Conservation (phyloP, 2,888 invertebrate genomes). For the Chaitophorus viminalis region DNA sequence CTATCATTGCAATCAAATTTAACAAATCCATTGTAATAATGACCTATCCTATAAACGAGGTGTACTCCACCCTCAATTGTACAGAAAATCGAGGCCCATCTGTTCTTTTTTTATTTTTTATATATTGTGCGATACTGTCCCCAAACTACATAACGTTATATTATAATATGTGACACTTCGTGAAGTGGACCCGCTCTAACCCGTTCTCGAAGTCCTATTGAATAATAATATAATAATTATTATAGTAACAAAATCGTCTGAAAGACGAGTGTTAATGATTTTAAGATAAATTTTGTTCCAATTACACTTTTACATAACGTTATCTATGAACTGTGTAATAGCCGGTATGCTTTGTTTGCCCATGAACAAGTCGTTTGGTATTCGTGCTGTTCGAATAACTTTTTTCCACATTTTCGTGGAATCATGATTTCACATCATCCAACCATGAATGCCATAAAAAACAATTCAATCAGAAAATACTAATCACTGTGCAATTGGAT, state of each 20-base stretch:
- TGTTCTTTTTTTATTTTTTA: too few relatives aligned
- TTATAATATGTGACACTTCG: too few relatives aligned
- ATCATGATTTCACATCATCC: neutral
- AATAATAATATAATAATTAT: neutral
- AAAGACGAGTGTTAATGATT: too few relatives aligned
- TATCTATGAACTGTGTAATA: neutral
- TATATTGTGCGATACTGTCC: too few relatives aligned
- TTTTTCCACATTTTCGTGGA: neutral
- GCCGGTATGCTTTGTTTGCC: neutral
- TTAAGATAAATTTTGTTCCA: neutral
- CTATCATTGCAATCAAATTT: too few relatives aligned
- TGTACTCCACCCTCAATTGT: too few relatives aligned
- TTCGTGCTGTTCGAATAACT: neutral
- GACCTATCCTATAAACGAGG: too few relatives aligned
- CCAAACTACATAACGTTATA: too few relatives aligned
- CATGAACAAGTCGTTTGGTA: neutral
- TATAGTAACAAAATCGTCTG: too few relatives aligned
- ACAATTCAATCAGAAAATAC: neutral
- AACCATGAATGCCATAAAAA: constrained; percentile 6
- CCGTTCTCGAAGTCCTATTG: neutral
- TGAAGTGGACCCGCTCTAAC: neutral
- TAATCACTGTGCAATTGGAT: neutral
- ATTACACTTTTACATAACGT: neutral
- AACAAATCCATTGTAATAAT: too few relatives aligned
- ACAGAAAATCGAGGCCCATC: too few relatives aligned